Base-by-base conservation (phyloP, 1,140 invertebrate species). In the Belonocnema kinseyi region DNA sequence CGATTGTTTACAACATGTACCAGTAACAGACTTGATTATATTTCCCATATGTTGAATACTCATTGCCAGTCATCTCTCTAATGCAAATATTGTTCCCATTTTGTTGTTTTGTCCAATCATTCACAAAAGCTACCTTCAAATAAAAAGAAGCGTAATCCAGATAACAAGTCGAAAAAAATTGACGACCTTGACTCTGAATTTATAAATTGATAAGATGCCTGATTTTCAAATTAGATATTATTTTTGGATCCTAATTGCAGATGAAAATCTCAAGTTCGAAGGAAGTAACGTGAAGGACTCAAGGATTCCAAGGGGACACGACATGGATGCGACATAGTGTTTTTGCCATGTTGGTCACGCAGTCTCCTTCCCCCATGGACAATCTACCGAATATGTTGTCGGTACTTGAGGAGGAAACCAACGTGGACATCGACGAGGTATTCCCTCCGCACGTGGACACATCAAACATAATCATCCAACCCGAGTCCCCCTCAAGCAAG, bases 381-480 rank as follows among this genome's bases (percentile, higher is more conserved):
- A 88, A 88, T 86, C 83, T 74, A 76, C 66, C 90, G 82, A 91
- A 90, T 80, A 90, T 87, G 87, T 84, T 90, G 83, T 87, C 89
- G 82, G 88, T 93, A 86, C 91, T 94, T 82, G 94, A 95, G 92
- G 94, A 95, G 91, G 94, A 95, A 90, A 93, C 93, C 76, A 87
- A 86, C 72, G 85, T 86, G 75, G 94, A 95, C 88, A 91, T 94
- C 77, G 94, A 95, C 82, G 95, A 95, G 87, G 94, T 93, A 70
- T 96, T 95, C 88, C 93, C 95, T 77, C 94, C 94, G 51, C 94
- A 95, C 89, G 95, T 96, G 79, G 95, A 96, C 83, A 94, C 94
- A 70, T 93, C 92, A 73, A 94, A 94, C 77, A 95, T 95, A 82
- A 93, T 94, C 51, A 93, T 94, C 83, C 90, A 94, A 80, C 89